These are phyloP conservation scores for Tauraco erythrolophus DNA, from an alignment of 2,113 vertebrate species.

Conservation along the genomic window DNA sequence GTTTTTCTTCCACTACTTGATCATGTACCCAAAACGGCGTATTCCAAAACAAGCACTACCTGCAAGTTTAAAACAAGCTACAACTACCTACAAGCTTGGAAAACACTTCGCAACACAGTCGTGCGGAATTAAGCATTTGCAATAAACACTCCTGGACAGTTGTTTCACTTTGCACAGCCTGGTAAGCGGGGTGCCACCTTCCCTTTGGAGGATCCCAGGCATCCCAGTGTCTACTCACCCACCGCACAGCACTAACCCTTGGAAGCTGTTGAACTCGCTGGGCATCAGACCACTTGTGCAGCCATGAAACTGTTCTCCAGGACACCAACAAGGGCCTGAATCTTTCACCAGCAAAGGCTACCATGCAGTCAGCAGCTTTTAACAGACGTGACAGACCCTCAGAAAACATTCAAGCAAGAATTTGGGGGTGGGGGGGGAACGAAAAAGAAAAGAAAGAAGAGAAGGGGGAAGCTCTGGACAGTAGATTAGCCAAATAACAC, in stretches of 20 bases:
- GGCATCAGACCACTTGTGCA: background rate
- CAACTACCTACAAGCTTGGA: too few relatives aligned
- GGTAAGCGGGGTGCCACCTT: too few relatives aligned
- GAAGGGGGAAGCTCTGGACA: background rate
- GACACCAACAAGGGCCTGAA: background rate
- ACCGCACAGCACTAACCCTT: rapidly evolving
- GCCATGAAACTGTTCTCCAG: background rate
- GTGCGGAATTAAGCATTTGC: background rate
- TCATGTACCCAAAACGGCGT: background rate
- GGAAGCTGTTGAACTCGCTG: background rate
- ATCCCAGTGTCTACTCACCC: background rate
- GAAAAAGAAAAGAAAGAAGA: background rate
- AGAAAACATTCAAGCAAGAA: background rate
- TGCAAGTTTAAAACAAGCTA: background rate
- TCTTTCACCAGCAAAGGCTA: background rate
- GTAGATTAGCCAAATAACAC: background rate
- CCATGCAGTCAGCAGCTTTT: background rate
- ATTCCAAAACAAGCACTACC: background rate
- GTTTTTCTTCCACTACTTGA: background rate
- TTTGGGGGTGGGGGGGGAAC: rapidly evolving
- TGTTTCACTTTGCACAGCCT: background rate
- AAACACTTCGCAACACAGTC: background rate
- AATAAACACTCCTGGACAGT: background rate
- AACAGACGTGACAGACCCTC: background rate
- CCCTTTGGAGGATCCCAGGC: background rate